Evolutionary conservation across 2,113 vertebrate species (phyloP).

Genomic region (Thinocorus orbignyianus): DNA sequence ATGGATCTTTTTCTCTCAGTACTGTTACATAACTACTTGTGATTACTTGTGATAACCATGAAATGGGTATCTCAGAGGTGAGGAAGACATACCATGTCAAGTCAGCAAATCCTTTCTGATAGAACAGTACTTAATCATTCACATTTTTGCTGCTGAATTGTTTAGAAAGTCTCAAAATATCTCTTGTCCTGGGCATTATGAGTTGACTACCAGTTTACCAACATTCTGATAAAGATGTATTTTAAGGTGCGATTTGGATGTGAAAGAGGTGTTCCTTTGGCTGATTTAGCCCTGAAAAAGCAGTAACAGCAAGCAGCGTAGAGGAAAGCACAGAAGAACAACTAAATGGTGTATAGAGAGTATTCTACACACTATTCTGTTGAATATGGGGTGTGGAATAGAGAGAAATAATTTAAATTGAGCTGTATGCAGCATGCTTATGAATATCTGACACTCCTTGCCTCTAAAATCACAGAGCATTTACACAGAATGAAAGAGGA

Average conservation of each 20-base stretch:
- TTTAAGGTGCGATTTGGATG: not conserved
- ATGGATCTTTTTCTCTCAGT: not conserved
- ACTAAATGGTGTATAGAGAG: not conserved
- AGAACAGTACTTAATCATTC: not conserved
- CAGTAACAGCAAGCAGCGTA: not conserved
- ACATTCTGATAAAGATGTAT: not conserved
- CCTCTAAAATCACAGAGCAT: not conserved
- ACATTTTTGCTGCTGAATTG: not conserved
- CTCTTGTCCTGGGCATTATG: not conserved
- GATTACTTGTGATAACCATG: not conserved
- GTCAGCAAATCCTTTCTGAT: not conserved
- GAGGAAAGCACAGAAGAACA: not conserved
- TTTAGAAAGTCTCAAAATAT: not conserved
- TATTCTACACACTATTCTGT: not conserved
- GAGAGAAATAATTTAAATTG: not conserved
- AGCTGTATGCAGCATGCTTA: not conserved
- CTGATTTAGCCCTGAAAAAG: not conserved
- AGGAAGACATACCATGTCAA: not conserved
- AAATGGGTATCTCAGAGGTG: not conserved
- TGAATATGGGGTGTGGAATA: not conserved
- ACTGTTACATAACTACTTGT: not conserved
- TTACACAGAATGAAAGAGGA: not conserved
- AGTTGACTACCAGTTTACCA: not conserved
- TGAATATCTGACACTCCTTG: not conserved
- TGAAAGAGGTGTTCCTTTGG: not conserved